phyloP scores from a whole-genome alignment of 2,113 vertebrate genomes.

The Takifugu bimaculatus region DNA sequence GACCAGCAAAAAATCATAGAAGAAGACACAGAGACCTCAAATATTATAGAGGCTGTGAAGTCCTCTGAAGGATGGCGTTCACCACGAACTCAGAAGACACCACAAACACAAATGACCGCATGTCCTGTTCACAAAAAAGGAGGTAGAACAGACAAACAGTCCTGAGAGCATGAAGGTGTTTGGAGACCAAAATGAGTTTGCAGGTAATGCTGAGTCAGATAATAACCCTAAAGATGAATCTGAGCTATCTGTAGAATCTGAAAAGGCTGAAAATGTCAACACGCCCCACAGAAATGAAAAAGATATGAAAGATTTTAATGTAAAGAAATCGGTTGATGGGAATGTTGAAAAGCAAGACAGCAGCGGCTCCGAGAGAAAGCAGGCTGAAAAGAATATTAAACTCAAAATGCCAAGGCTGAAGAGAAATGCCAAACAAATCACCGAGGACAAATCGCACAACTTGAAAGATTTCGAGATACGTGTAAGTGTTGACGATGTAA shows the following conservation, averaged over 20 bases:
- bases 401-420: constrained; percentile 83
- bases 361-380: constrained; percentile 68
- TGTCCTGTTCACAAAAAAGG: constrained; percentile 78
- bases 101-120: constrained; percentile 59
- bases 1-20: constrained; percentile 75
- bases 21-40: constrained; percentile 77
- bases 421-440: constrained; percentile 73
- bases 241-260: constrained; percentile 67
- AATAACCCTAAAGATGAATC: constrained; percentile 41
- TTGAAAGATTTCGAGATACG: constrained; percentile 82
- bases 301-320: constrained; percentile 51
- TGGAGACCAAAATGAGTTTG: constrained; percentile 63
- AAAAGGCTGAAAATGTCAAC: constrained; percentile 43
- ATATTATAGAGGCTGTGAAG: constrained; percentile 76
- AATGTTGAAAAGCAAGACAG: constrained; percentile 65
- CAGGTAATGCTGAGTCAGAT: constrained; percentile 48
- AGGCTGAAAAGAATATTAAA: constrained; percentile 80
- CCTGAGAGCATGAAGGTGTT: constrained; percentile 47
- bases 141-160: constrained; percentile 75
- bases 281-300: constrained; percentile 46
- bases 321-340: constrained; percentile 72
- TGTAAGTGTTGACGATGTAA: constrained; percentile 80
- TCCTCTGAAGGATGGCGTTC: constrained; percentile 74
- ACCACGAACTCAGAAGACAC: constrained; percentile 80
- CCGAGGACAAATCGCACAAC: constrained; percentile 79